These are phyloP conservation scores for Procambarus virginalis DNA, from an alignment of 1,140 invertebrate species.

Conservation along the genomic window DNA sequence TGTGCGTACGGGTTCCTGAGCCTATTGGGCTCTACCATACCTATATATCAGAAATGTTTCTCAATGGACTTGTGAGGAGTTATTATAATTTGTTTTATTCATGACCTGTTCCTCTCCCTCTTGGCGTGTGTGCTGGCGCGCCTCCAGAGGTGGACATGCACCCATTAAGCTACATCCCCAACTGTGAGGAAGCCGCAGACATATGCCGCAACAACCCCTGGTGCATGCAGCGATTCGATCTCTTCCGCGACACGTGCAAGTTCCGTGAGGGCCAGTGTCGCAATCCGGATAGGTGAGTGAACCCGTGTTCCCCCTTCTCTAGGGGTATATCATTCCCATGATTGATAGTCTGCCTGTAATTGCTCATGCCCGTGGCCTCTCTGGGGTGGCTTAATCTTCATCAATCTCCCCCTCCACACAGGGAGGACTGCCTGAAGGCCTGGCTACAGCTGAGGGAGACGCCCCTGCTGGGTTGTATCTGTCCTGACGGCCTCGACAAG, in stretches of 20 bases:
- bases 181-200: conserved; percentile 34
- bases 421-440: conserved; percentile 62
- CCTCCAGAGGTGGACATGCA: conserved; percentile 48
- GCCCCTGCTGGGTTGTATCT: conserved; percentile 67
- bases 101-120: background rate
- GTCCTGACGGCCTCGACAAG: conserved; percentile 59
- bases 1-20: too few relatives aligned
- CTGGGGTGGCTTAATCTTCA: background rate
- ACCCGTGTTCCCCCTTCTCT: too few relatives aligned
- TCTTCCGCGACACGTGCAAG: conserved; percentile 34
- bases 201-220: conserved; percentile 26
- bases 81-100: background rate
- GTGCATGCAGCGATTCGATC: conserved; percentile 19
- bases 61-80: too few relatives aligned
- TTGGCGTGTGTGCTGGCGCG: too few relatives aligned
- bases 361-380: too few relatives aligned
- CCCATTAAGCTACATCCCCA: conserved; percentile 44
- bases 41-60: too few relatives aligned
- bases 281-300: conserved; percentile 29
- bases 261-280: conserved; percentile 46
- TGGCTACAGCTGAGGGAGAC: conserved; percentile 67
- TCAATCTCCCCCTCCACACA: background rate
- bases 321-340: too few relatives aligned
- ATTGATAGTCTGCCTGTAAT: too few relatives aligned
- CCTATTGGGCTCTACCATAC: too few relatives aligned